Evolutionary conservation across 2,888 invertebrate species (phyloP), one percentile per base, ranked within the genome.

Genomic region (Limnephilus lunatus): DNA sequence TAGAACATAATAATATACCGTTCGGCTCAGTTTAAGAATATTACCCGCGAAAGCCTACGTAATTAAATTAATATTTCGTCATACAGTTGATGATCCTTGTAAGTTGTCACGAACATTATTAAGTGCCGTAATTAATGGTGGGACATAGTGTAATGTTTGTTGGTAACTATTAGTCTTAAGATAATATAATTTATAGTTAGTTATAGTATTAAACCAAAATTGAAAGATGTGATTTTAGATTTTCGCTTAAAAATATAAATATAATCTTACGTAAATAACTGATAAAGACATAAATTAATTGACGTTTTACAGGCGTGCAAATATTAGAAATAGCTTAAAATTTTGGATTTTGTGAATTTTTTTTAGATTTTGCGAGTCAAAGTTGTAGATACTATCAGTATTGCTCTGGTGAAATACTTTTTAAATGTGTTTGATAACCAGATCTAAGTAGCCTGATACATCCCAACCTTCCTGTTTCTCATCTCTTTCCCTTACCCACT

Each of bases 21-120:
- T 83, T 83, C 32, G 31, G 14, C 35, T 83, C 9, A 15, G 83
- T 31, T 83, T 83, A 83, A 83, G 83, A 83, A 68, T 68, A 68
- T 83, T 35, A 83, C 3, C 83, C 31, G 31, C 35, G 31, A 83
- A 82, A 19, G 31, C 31, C 3, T 83, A 3, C 19, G 31, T 83
- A 83, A 83, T 83, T 83, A 32, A 83, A 83, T 83, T 83, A 83
- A 32, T 83, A 68, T 83, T 83, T 35, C 83, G 35, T 83, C 83
- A 32, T 32, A 83, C 31, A 15, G 83, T 83, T 83, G 31, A 32
- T 83, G 83, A 68, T 68, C 25, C 53, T 68, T 25, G 53, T 68
- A 19, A 68, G 53, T 25, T 68, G 53, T 68, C 53, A 68, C 53
- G 53, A 68, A 68, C 53, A 19, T 68, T 68, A 68, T 68, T 68